phyloP scores from a whole-genome alignment of 2,888 invertebrate species.

The Myopa tessellatipennis region DNA sequence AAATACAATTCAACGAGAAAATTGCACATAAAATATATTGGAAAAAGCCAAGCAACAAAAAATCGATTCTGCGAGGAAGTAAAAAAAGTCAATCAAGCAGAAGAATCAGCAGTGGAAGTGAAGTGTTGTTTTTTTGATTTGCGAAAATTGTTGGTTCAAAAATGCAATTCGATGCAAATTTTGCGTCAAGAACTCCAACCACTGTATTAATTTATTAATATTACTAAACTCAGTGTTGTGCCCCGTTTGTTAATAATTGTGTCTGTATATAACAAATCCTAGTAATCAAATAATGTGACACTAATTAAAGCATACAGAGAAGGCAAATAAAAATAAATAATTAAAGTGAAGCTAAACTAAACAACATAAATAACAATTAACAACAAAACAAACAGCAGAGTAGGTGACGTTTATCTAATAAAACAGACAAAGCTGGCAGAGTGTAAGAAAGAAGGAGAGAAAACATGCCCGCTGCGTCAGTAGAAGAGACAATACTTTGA shows the following conservation, averaged over 20 bases:
- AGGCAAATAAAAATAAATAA: not conserved
- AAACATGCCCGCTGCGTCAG: not conserved
- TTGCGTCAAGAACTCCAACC: no score
- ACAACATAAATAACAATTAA: not conserved
- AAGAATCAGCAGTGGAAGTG: slow-evolving; percentile 39
- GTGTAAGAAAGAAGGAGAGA: not conserved
- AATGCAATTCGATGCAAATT: no score
- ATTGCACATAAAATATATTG: slow-evolving; percentile 37
- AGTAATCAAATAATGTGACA: not conserved
- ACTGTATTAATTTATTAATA: no score
- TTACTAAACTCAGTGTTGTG: no score
- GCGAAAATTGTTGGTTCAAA: no score
- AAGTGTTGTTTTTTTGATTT: slow-evolving; percentile 32
- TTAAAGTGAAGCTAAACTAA: not conserved
- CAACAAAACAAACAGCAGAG: slow-evolving; percentile 3
- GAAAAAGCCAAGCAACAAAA: slow-evolving; percentile 49
- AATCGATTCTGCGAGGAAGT: slow-evolving; percentile 63
- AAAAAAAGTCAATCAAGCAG: slow-evolving; percentile 47
- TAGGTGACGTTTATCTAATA: not conserved
- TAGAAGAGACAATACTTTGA: not conserved
- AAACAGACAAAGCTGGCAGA: not conserved
- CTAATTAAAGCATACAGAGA: slow-evolving; percentile 21
- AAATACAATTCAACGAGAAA: slow-evolving; percentile 33
- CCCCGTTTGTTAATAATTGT: not conserved
- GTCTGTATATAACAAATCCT: slow-evolving; percentile 17